Evolutionary conservation across 2,888 invertebrate genomes (phyloP), one percentile per base, ranked within the genome.

Genomic region (Tenthredo distinguenda): DNA sequence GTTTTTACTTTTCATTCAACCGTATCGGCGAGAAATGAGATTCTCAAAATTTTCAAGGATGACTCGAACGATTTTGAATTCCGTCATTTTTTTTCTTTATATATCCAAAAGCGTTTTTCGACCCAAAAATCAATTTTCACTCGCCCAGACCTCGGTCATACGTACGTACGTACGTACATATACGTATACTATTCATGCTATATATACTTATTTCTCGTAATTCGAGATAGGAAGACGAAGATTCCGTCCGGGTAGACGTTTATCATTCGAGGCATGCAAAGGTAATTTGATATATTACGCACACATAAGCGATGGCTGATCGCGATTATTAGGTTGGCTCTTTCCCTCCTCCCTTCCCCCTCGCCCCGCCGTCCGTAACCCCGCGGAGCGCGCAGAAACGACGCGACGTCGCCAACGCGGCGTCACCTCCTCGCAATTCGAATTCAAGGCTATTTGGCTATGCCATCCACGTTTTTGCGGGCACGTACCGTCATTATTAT

Each of bases 271-370:
- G 87, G 90, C 92, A 92, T 91, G 91, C 88, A 88, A 89, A 88
- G 89, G 91, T 92, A 93, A 93, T 93, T 92, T 90, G 91, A 92
- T 92, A 91, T 91, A 92, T 92, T 93, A 92, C 90, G 91, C 90
- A 91, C 91, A 92, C 92, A 92, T 92, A 92, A 92, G 91, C 91
- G 91, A 91, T 91, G 92, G 91, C 91, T 93, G 92, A 93, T 93
- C 92, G 92, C 90, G 91, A 91, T 92, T 93, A 93, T 93, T 93
- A 92, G 92, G 92, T 93, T 92, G 92, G 89, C 89, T 90, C 91
- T 89, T 88, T 86, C 88, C 89, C 90, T 88, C 86, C n/a, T 79
- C 81, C 62, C 79, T 68, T 77, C 74, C 81, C 83, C 50, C 79
- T 72, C 83, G 68, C 87, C 84, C 83, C 43, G 68, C 74, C 84